A percentile compares a stretch with the other conserved stretches of the same genome.
These are phyloP conservation scores for Pterostichus madidus DNA, from an alignment of 2,888 invertebrate genomes.

Conservation along the genomic window DNA sequence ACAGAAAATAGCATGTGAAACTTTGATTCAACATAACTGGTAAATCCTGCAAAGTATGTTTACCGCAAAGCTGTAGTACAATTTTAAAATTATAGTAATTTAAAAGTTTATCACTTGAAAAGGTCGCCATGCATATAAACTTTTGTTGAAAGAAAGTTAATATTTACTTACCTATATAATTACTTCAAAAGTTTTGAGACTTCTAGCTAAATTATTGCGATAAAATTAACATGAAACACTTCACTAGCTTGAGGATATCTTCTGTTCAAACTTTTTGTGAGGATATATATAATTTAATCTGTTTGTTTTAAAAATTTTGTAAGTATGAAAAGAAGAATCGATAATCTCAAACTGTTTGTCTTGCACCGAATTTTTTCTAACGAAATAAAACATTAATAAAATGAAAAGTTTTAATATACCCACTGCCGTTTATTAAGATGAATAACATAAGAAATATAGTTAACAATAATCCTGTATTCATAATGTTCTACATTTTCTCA, in stretches of 20 bases:
- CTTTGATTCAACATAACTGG: neutral
- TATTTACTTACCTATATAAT: constrained; percentile 35
- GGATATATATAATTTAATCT: too few relatives aligned
- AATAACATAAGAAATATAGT: constrained; percentile 19
- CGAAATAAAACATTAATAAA: too few relatives aligned
- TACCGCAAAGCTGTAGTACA: neutral
- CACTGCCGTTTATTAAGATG: constrained; percentile 27
- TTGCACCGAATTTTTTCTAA: too few relatives aligned
- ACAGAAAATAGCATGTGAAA: too few relatives aligned
- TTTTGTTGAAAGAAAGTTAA: constrained; percentile 19
- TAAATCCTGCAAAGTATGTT: constrained; percentile 3
- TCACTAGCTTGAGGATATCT: too few relatives aligned
- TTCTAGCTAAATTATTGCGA: too few relatives aligned
- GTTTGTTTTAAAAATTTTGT: too few relatives aligned
- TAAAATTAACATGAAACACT: too few relatives aligned
- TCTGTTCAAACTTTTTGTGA: neutral
- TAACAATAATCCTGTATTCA: constrained; percentile 59
- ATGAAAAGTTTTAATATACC: neutral
- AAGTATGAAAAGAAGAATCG: too few relatives aligned
- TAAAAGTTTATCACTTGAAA: constrained; percentile 14
- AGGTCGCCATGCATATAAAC: constrained; percentile 3
- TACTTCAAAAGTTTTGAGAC: neutral
- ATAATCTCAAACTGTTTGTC: too few relatives aligned
- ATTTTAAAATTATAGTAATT: constrained; percentile 30
- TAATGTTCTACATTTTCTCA: constrained; percentile 51